Base-by-base conservation (phyloP, 1,140 invertebrate species). In the Drosophila lini region DNA sequence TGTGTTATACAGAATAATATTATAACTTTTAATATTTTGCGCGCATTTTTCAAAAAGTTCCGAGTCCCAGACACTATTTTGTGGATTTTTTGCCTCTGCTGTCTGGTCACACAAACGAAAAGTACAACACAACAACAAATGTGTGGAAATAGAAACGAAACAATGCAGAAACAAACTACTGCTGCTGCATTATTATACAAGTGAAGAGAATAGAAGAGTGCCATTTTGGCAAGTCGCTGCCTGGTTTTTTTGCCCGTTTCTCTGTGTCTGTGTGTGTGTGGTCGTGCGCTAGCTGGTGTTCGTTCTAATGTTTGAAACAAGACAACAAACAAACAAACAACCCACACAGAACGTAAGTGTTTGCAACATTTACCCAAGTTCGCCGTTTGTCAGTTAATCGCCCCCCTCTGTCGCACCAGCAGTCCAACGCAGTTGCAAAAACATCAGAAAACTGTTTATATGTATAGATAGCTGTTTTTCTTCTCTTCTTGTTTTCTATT, bases 121-220 rank as follows among this genome's bases (percentile, higher is more conserved):
- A 44, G 22, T 61, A 61, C 34, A 67, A 36, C 48, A 67, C 65
- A 69, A 69, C 61, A 67, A 69, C 65, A 67, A 68, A 65, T 42
- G 48, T 31, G 55, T 68, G 60, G 45, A 64, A 68, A 68, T 68
- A 65, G 65, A 68, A 69, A 69, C 62, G 61, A 69, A 69, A 69
- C 60, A 67, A 50, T 55, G 65, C 45, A 69, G 62, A 69, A 58
- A 42, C 36, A 58, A 58, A 53, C 32, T 53, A 53, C 32, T 53
- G 52, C 58, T 60, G 38, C 38, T 61, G 61, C 61, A 61, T 64
- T 62, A 62, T 62, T 64, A 64, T 64, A 64, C 61, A 64, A 64
- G 61, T 64, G 61, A 65, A 64, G 36, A 59, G 61, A 60, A 47
- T 61, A 60, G 45, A 61, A 64, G 64, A 65, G 31, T 65, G 62